Base-by-base conservation (phyloP, 2,888 invertebrate species). In the Anagyrus pseudococci region DNA sequence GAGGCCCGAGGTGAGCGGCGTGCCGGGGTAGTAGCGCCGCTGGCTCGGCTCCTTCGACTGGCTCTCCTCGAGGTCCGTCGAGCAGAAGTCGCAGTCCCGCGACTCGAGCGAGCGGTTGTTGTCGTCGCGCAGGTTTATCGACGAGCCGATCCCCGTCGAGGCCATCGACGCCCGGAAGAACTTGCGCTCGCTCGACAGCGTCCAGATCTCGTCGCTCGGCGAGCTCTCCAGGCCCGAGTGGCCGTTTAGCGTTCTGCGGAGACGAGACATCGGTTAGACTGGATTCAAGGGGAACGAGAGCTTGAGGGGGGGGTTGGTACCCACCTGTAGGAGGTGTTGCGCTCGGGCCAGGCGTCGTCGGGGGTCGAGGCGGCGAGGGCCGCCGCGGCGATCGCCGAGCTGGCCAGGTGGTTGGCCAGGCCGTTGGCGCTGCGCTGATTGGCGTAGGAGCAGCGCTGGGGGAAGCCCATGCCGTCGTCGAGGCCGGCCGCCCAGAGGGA, bases 401-500 rank as follows among this genome's bases (percentile, higher is more conserved):
- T n/a, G n/a, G n/a, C n/a, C n/a, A n/a, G n/a, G 57, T 63, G 57
- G 58, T 62, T 67, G 22, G 69, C 67, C n/a, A n/a, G n/a, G n/a
- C n/a, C 19, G 50, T 68, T 69, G 37, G 72, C 59, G 46, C 68
- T 70, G 46, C 73, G 71, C 49, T 77, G 77, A 70, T 77, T 73
- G 48, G 76, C 76, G 56, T 77, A 77, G 13, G 77, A 77, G 67
- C 77, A 77, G 37, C 76, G 71, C 62, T 75, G 76, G 3, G 78
- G 77, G 59, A 79, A 77, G 1, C 80, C 80, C 79, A 79, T 79
- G 50, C 79, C 79, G 29, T 78, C 77, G 68, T 79, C 79, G 58
- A 79, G 71, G n/a, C 79, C 80, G 23, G 80, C 80, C 23, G 80
- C 80, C 80, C 80, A 80, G 49, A 80, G 79, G 17, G 79, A 80